A percentile compares a stretch with the other conserved stretches of the same genome.
phyloP scores from a whole-genome alignment of 2,113 vertebrate species.

The Oostethus manadensis region DNA sequence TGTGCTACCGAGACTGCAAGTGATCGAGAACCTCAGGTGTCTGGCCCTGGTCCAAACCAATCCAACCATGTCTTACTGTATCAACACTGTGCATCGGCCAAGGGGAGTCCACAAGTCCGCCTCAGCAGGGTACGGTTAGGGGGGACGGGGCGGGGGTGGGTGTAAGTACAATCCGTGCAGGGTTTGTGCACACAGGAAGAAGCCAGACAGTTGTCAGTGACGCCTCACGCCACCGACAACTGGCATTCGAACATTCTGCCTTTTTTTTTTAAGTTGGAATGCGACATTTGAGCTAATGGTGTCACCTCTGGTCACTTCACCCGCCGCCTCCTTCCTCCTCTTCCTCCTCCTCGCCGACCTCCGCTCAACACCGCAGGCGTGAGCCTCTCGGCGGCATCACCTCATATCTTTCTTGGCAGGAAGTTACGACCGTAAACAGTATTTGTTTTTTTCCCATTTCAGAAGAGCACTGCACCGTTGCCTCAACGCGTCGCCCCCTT shows the following conservation, averaged over 20 bases:
- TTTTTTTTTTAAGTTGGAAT: not conserved
- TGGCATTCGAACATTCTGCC: constrained; percentile 5
- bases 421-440: constrained; percentile 64
- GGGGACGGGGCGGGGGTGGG: not conserved
- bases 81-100: constrained; percentile 52
- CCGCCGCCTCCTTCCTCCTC: constrained; percentile 1
- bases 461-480: constrained; percentile 44
- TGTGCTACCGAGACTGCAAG: constrained; percentile 38
- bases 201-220: constrained; percentile 17
- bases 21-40: constrained; percentile 61
- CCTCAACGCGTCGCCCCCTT: constrained; percentile 5
- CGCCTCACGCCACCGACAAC: not conserved
- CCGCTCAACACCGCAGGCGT: constrained; percentile 11
- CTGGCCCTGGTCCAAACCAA: constrained; percentile 47
- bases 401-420: constrained; percentile 58
- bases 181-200: constrained; percentile 10
- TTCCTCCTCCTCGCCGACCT: constrained; percentile 21
- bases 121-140: not conserved
- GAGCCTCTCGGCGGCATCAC: constrained; percentile 32
- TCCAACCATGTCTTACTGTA: constrained; percentile 53
- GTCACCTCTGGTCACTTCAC: not conserved
- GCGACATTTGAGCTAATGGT: not conserved
- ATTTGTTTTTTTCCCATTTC: constrained; percentile 44
- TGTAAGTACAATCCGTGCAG: constrained; percentile 36
- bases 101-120: constrained; percentile 23